phyloP scores from a whole-genome alignment of 2,888 invertebrate species.

The Caenorhabditis afra region DNA sequence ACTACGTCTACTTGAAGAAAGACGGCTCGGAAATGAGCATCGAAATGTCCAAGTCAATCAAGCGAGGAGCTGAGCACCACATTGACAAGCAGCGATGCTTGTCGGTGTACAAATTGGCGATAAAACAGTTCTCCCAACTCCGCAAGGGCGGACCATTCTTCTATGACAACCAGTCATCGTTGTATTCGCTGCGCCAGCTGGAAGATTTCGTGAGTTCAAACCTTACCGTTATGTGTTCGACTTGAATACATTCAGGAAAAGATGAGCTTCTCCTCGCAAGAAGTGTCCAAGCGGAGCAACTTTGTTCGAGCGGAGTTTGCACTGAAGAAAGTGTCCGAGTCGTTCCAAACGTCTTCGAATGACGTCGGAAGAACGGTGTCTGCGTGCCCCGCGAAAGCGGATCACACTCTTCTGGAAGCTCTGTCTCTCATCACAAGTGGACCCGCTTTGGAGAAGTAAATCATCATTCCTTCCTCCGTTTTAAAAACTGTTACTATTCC shows the following conservation, averaged over 20 bases:
- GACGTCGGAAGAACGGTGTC: conserved; percentile 1
- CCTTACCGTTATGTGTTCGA: neutral
- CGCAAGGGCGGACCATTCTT: conserved; percentile 5
- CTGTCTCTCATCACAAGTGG: conserved; percentile 5
- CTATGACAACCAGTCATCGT: conserved; percentile 22
- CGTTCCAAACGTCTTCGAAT: conserved; percentile 24
- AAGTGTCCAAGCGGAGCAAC: conserved; percentile 7
- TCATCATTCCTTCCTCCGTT: neutral
- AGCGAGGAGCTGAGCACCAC: neutral
- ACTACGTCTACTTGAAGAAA: neutral
- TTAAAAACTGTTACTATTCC: neutral
- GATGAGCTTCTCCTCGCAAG: too few relatives aligned
- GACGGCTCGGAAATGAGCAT: neutral
- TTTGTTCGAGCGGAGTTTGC: conserved; percentile 13
- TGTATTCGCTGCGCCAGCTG: conserved; percentile 19
- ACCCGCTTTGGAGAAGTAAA: conserved; percentile 21
- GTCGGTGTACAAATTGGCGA: conserved; percentile 3
- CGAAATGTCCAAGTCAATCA: neutral
- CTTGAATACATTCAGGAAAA: neutral
- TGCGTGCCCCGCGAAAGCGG: neutral
- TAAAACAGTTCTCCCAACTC: neutral
- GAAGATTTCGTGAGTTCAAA: too few relatives aligned
- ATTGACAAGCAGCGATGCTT: conserved; percentile 8
- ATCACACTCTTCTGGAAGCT: conserved; percentile 25
- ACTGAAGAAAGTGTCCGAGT: neutral